Evolutionary conservation across 2,113 vertebrate species (phyloP).

Genomic region (Zosterops hypoxanthus): DNA sequence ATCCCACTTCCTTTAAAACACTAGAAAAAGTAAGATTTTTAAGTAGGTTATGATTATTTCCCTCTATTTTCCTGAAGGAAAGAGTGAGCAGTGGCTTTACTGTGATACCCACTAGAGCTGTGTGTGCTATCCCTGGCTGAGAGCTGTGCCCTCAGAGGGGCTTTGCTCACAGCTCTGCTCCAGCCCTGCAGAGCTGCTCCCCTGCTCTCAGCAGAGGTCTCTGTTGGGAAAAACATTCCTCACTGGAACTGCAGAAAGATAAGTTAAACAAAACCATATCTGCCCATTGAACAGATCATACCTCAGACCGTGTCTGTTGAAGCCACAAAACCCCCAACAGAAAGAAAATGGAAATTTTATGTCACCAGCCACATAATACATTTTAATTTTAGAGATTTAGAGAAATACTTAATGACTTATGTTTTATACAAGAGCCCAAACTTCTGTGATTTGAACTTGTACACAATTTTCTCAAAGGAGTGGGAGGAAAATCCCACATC

Average conservation of each 20-base stretch:
- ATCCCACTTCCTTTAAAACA: neutral
- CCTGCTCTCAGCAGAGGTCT: constrained; percentile 20
- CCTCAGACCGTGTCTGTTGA: neutral
- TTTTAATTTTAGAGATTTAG: neutral
- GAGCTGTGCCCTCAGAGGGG: neutral
- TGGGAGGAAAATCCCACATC: rapidly evolving
- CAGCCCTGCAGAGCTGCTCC: neutral
- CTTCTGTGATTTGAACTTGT: neutral
- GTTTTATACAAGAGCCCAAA: neutral
- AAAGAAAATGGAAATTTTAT: neutral
- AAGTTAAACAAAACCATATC: neutral
- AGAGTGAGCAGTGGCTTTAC: neutral
- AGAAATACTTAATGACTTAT: neutral
- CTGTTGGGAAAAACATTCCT: neutral
- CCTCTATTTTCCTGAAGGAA: neutral
- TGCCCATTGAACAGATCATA: neutral
- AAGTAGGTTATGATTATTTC: neutral
- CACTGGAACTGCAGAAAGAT: neutral
- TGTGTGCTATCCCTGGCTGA: neutral
- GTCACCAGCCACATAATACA: neutral
- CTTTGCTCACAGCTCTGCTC: neutral
- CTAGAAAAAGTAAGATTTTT: neutral
- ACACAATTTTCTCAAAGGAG: neutral
- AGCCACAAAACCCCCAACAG: neutral
- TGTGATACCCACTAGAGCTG: neutral